phyloP scores from a whole-genome alignment of 2,888 invertebrate species.

The Heterodera filipjevi region DNA sequence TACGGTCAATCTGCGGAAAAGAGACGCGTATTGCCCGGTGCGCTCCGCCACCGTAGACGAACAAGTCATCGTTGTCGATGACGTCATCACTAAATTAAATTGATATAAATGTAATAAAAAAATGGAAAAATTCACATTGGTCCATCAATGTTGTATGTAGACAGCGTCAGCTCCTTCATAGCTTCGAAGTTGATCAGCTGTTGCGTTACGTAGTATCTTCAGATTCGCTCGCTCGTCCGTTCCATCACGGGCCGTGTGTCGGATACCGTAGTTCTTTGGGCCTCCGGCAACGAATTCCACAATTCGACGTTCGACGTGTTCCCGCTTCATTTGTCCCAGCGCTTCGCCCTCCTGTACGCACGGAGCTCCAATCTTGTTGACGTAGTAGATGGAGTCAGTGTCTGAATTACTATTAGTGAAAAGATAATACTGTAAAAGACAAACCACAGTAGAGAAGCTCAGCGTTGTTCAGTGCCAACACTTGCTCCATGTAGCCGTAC shows the following conservation, averaged over 20 bases:
- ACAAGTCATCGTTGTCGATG: background rate
- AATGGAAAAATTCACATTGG: background rate
- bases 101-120: background rate
- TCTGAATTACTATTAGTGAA: background rate
- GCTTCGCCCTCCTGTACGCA: slow-evolving; percentile 23
- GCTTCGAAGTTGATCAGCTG: slow-evolving; percentile 21
- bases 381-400: slow-evolving; percentile 25
- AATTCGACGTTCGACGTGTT: slow-evolving; percentile 9
- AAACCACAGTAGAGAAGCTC: background rate
- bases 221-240: slow-evolving; percentile 16
- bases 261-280: slow-evolving; percentile 32
- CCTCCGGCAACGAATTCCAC: slow-evolving; percentile 32
- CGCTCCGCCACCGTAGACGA: background rate
- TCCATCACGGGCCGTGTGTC: slow-evolving; percentile 21
- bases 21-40: background rate
- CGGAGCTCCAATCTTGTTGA: background rate
- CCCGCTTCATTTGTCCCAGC: slow-evolving; percentile 32
- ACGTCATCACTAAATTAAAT: background rate
- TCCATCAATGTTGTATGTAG: background rate
- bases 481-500: slow-evolving; percentile 29
- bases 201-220: slow-evolving; percentile 24
- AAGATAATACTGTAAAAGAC: background rate
- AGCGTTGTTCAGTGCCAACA: background rate
- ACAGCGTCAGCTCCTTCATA: slow-evolving; percentile 16
- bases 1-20: slow-evolving; percentile 15